Percentiles rank a stretch among this genome's conserved stretches.
Conservation (phyloP, 92 coral and sea anemone species). For the Porites evermanni region DNA sequence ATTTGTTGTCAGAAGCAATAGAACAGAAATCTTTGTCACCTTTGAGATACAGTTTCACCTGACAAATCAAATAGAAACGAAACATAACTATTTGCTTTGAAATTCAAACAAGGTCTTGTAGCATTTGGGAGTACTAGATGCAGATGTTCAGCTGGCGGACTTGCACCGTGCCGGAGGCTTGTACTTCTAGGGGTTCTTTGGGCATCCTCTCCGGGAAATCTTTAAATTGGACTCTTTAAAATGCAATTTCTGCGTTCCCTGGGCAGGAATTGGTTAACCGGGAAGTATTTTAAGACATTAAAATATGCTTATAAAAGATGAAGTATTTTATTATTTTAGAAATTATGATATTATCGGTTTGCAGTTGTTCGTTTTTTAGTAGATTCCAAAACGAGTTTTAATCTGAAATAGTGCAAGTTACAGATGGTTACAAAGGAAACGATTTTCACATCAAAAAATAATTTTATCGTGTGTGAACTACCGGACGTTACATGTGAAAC, state of each 20-base stretch:
- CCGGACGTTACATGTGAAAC: no score
- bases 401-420: slow-evolving; percentile 3
- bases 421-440: no score
- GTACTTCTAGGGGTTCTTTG: not conserved
- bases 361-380: slow-evolving; percentile 31
- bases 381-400: slow-evolving; percentile 24
- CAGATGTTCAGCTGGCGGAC: no score
- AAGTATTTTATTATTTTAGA: slow-evolving; percentile 3
- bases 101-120: no score
- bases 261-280: slow-evolving; percentile 21
- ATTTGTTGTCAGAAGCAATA: slow-evolving; percentile 9
- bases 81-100: not conserved
- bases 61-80: not conserved
- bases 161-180: slow-evolving; percentile 1
- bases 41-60: slow-evolving; percentile 33
- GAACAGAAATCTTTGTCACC: slow-evolving; percentile 80
- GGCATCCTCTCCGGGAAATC: not conserved
- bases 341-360: slow-evolving; percentile 19
- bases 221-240: slow-evolving; percentile 8
- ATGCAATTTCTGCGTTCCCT: not conserved
- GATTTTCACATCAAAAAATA: no score
- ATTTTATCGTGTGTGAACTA: no score
- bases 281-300: slow-evolving; percentile 16
- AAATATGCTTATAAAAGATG: not conserved
- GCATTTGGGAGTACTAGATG: not conserved